These are phyloP conservation scores for Crossocerus cetratus DNA, from an alignment of 2,888 invertebrate species.

Conservation along the genomic window DNA sequence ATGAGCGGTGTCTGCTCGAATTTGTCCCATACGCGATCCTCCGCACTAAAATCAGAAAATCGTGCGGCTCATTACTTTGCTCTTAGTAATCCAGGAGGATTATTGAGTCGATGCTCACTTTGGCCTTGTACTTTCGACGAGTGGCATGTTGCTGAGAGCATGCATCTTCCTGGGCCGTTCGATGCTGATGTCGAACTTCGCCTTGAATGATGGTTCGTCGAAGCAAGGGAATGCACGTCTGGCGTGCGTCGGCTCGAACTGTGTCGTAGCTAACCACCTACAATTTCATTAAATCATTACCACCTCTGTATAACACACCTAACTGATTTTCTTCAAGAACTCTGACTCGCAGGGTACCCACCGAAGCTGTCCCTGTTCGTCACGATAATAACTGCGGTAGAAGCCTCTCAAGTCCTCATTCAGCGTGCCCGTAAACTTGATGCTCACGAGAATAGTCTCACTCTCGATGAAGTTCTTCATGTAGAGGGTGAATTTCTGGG, in stretches of 20 bases:
- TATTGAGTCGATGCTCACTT: constrained; percentile 49
- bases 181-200: constrained; percentile 62
- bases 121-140: background rate
- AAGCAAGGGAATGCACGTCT: constrained; percentile 88
- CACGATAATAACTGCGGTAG: constrained; percentile 80
- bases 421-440: constrained; percentile 79
- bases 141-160: constrained; percentile 66
- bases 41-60: constrained; percentile 2
- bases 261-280: constrained; percentile 81
- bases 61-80: background rate
- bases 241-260: constrained; percentile 84
- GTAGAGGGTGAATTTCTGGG: constrained; percentile 79
- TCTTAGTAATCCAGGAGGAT: background rate
- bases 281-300: constrained; percentile 23
- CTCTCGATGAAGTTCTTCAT: constrained; percentile 71
- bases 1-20: constrained; percentile 88
- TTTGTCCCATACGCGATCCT: constrained; percentile 75
- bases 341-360: constrained; percentile 75
- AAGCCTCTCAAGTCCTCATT: constrained; percentile 82
- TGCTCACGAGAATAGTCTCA: constrained; percentile 70
- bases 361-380: constrained; percentile 73
- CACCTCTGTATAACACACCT: background rate
- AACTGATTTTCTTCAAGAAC: no score
- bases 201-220: constrained; percentile 80
- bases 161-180: constrained; percentile 53